Base-by-base conservation (phyloP, 2,113 vertebrate genomes). In the Corydoras sp. region DNA sequence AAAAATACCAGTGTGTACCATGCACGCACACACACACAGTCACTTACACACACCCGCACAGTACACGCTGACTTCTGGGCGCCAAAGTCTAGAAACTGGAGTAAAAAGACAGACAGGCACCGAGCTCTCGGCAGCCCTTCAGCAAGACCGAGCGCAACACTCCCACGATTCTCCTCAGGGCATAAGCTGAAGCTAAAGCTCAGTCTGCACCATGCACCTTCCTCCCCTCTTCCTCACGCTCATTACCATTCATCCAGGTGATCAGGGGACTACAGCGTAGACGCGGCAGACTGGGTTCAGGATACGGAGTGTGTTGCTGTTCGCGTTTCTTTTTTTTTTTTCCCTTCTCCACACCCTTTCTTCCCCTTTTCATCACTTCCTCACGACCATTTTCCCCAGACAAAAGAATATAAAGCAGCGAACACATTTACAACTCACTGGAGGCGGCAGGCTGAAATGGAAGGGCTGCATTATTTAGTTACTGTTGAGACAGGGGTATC, bases 401-500 rank as follows among this genome's bases (percentile, higher is more conserved):
- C 87, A 89, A 89, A 90, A 86, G 86, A 84, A 87, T 86, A 85
- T 85, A 82, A 88, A 82, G 81, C 84, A 89, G 84, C 82, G 87
- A 89, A 88, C 89, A 85, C 81, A 88, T 89, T 88, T 88, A 85
- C 81, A 86, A 86, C 82, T 85, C 83, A 86, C 77, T 32, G 79
- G 75, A 71, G 79, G 56, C 59, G 66, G 75, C 73, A 82, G 82
- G 83, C 82, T 85, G 85, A 85, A 83, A 83, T 77, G 61, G 74
- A 66, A 71, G 67, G 76, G 77, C 72, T 67, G 79, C n/a, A 82
- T 80, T 89, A 85, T 89, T 89, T 89, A 89, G 89, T 83, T 76
- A 86, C 85, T 85, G 86, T 84, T 84, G 85, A 89, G 88, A 89
- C 87, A 89, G 83, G 86, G 88, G 82, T 90, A 90, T 90, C 89